phyloP scores from a whole-genome alignment of 2,113 vertebrate species.

The Ibidorhyncha struthersii region DNA sequence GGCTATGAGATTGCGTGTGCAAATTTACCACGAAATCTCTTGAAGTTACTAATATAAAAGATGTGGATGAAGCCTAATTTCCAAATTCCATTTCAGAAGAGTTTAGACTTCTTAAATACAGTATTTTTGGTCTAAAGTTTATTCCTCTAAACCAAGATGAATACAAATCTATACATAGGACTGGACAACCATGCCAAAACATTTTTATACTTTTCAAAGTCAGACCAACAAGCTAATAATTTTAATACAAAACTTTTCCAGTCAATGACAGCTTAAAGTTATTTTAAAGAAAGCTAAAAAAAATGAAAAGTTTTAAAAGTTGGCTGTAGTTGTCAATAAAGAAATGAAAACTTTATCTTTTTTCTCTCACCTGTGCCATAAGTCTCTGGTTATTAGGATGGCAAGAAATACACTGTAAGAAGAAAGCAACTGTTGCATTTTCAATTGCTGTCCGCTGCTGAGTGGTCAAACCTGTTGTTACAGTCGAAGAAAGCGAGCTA shows the following conservation, averaged over 20 bases:
- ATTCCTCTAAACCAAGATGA: not conserved
- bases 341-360: not conserved
- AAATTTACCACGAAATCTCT: not conserved
- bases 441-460: slow-evolving; percentile 96
- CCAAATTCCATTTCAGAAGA: not conserved
- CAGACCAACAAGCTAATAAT: not conserved
- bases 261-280: not conserved
- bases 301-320: not conserved
- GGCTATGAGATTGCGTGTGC: not conserved
- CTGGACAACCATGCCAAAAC: fast-evolving
- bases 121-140: not conserved
- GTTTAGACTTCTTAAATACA: not conserved
- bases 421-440: slow-evolving; percentile 97
- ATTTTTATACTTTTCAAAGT: not conserved
- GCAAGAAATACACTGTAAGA: slow-evolving; percentile 97
- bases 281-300: not conserved
- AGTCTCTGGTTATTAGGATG: slow-evolving; percentile 98
- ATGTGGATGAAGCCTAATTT: not conserved
- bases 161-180: not conserved
- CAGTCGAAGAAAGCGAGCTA: slow-evolving; percentile 79
- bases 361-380: slow-evolving; percentile 90
- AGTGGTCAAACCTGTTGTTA: slow-evolving; percentile 86
- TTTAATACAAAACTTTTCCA: not conserved
- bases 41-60: not conserved
- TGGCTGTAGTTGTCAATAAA: not conserved